Conservation (phyloP, 2,113 vertebrate genomes). For the Cyanoramphus novaezelandiae region DNA sequence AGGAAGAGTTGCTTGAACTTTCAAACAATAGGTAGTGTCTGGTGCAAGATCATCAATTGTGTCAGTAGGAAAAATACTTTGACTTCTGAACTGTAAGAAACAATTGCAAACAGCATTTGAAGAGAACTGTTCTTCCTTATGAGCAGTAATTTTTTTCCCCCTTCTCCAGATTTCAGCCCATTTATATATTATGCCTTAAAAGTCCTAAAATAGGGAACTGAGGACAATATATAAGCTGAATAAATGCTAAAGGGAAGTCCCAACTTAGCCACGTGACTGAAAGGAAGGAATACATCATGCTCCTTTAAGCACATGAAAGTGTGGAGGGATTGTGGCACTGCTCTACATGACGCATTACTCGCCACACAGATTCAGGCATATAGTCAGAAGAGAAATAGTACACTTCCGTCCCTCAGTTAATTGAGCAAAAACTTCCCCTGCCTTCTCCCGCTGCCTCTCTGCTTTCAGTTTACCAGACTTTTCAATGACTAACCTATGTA, state of each 20-base stretch:
- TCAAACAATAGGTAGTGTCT: conserved; percentile 71
- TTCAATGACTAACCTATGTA: background rate
- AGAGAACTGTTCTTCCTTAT: background rate
- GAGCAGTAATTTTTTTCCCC: too few species aligned
- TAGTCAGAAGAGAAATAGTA: background rate
- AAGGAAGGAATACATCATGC: background rate
- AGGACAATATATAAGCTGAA: background rate
- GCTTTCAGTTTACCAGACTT: background rate
- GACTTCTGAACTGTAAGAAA: conserved; percentile 24
- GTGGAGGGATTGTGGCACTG: background rate
- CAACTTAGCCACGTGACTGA: fast-evolving
- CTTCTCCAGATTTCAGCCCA: background rate
- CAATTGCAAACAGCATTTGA: background rate
- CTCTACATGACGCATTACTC: background rate
- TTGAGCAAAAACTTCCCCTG: fast-evolving
- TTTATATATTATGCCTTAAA: fast-evolving
- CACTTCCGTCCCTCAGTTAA: background rate
- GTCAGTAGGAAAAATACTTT: background rate
- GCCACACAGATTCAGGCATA: background rate
- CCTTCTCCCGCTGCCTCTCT: background rate
- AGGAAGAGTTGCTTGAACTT: conserved; percentile 33
- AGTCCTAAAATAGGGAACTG: background rate
- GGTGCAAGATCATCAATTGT: conserved; percentile 56
- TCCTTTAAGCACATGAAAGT: background rate
- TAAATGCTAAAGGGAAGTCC: background rate